These are phyloP conservation scores for Palythoa grandis DNA, from an alignment of 92 coral and sea anemone genomes.

Conservation along the genomic window DNA sequence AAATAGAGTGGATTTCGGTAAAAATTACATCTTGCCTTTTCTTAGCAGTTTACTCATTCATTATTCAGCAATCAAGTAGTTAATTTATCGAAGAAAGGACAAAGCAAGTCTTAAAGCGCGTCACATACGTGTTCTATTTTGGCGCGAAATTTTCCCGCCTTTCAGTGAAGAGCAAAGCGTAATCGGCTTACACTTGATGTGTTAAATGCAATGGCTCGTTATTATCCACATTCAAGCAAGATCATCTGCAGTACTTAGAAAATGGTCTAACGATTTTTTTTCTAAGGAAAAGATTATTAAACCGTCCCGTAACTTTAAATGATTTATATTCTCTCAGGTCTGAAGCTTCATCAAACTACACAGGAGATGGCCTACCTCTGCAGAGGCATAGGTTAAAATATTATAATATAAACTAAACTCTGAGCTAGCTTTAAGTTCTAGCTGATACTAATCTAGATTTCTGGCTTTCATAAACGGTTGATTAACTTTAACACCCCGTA, in stretches of 20 bases:
- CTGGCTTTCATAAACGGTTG: neutral
- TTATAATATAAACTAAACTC: neutral
- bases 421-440: neutral
- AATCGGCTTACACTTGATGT: too few species aligned
- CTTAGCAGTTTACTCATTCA: neutral
- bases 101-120: too few species aligned
- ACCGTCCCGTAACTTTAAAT: neutral
- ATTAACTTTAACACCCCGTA: neutral
- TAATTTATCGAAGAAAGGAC: too few species aligned
- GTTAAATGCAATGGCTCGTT: too few species aligned
- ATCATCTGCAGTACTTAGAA: neutral
- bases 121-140: neutral
- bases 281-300: neutral
- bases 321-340: slow-evolving; percentile 29
- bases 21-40: neutral
- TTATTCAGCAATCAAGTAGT: too few species aligned
- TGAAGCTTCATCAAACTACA: slow-evolving; percentile 28
- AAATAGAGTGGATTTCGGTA: neutral
- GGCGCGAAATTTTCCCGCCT: neutral
- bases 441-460: neutral
- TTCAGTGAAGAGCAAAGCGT: too few species aligned
- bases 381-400: slow-evolving; percentile 42
- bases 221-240: too few species aligned
- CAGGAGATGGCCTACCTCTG: slow-evolving; percentile 12
- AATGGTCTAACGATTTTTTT: neutral